Conservation (phyloP, 2,113 vertebrate species). For the Melanotaenia duboulayi region DNA sequence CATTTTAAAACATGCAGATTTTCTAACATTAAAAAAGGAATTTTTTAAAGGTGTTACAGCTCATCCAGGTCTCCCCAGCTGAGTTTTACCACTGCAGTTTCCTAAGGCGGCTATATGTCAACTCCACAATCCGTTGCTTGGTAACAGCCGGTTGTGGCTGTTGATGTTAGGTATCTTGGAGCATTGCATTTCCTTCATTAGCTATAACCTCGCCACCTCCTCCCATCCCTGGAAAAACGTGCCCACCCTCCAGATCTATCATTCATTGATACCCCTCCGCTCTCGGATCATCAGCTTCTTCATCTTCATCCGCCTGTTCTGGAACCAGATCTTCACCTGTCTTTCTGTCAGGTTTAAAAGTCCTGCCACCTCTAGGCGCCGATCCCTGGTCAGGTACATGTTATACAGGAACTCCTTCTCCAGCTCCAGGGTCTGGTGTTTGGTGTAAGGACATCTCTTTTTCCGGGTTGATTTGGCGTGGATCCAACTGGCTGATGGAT, state of each 20-base stretch:
- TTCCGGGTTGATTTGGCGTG: conserved; percentile 77
- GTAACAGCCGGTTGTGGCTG: conserved; percentile 27
- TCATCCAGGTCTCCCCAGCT: conserved; percentile 35
- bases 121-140: conserved; percentile 13
- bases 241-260: conserved; percentile 26
- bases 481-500: conserved; percentile 78
- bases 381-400: conserved; percentile 80
- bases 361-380: conserved; percentile 79
- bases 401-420: conserved; percentile 82
- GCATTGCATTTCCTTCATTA: conserved; percentile 14
- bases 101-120: conserved; percentile 36
- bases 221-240: not conserved
- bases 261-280: conserved; percentile 70
- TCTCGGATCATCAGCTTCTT: conserved; percentile 82
- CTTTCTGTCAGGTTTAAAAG: conserved; percentile 78
- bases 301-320: conserved; percentile 82
- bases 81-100: conserved; percentile 23
- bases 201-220: conserved; percentile 16
- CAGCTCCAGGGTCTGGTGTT: conserved; percentile 81
- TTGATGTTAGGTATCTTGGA: conserved; percentile 20
- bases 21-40: not conserved
- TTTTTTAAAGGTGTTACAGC: conserved; percentile 39
- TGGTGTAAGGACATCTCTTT: conserved; percentile 79
- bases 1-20: conserved; percentile 43
- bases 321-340: conserved; percentile 82